phyloP scores from a whole-genome alignment of 2,113 vertebrate species.

The Psittacula cyanocephala region DNA sequence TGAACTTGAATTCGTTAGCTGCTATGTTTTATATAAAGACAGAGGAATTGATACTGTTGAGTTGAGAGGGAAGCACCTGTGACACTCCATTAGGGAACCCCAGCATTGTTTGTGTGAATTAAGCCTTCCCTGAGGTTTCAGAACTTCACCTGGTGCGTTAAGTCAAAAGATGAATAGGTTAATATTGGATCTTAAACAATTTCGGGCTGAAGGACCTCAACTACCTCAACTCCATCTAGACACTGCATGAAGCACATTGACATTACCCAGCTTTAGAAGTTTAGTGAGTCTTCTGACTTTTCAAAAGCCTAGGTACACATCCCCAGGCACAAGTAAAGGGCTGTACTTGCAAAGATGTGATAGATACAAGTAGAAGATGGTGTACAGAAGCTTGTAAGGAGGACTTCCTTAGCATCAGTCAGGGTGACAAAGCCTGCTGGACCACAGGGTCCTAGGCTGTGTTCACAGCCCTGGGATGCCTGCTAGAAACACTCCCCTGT shows the following conservation, averaged over 20 bases:
- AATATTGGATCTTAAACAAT: neutral
- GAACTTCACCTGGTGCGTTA: neutral
- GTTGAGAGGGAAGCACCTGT: neutral
- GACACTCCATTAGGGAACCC: neutral
- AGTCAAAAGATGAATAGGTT: neutral
- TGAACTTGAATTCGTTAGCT: neutral
- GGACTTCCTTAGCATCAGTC: neutral
- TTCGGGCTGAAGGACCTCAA: neutral
- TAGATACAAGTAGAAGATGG: neutral
- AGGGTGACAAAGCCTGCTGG: slow-evolving; percentile 11
- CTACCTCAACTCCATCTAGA: neutral
- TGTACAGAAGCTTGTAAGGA: neutral
- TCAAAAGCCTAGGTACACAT: neutral
- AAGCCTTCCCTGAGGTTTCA: neutral
- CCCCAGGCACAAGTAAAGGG: neutral
- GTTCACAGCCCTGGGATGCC: neutral
- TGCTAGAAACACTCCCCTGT: neutral
- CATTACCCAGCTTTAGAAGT: neutral
- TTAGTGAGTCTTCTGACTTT: neutral
- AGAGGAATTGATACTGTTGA: neutral
- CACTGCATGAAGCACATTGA: neutral
- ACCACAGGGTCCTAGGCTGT: neutral
- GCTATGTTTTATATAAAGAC: neutral
- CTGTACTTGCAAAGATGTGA: neutral
- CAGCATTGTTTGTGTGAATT: neutral